These are phyloP conservation scores for Amphipoea lucens DNA, from an alignment of 2,888 invertebrate species.

Conservation along the genomic window DNA sequence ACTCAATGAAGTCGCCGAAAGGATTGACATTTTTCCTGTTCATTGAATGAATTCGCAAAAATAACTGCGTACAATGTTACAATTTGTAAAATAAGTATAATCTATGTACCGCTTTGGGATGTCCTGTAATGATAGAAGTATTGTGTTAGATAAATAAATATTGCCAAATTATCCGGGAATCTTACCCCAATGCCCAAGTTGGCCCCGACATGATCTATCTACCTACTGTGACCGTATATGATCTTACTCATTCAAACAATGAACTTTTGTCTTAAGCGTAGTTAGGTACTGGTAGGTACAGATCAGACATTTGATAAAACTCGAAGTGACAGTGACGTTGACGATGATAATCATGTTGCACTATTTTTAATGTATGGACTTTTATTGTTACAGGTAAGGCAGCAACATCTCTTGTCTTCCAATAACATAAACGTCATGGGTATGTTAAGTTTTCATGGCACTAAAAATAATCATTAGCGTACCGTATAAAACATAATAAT, in stretches of 20 bases:
- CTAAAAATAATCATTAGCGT: background rate
- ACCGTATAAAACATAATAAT: background rate
- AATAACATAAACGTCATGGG: background rate
- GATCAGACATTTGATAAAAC: constrained; percentile 21
- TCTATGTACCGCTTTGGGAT: too few relatives aligned
- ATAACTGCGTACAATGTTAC: too few relatives aligned
- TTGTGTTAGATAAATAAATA: too few relatives aligned
- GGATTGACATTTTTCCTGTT: too few relatives aligned
- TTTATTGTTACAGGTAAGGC: constrained; percentile 58
- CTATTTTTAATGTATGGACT: background rate
- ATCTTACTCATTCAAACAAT: background rate
- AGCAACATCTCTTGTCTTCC: background rate
- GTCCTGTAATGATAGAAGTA: too few relatives aligned
- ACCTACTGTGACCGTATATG: background rate
- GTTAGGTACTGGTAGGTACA: background rate
- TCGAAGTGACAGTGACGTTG: background rate
- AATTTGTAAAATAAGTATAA: too few relatives aligned
- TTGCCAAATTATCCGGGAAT: too few relatives aligned
- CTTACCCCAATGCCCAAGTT: background rate
- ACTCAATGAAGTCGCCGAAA: too few relatives aligned
- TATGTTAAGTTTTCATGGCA: constrained; percentile 1
- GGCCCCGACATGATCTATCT: background rate
- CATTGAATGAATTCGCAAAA: too few relatives aligned
- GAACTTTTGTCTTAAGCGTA: background rate
- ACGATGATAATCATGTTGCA: constrained; percentile 6